Evolutionary conservation across 2,113 vertebrate species (phyloP).

Genomic region (Cnemophilus loriae): DNA sequence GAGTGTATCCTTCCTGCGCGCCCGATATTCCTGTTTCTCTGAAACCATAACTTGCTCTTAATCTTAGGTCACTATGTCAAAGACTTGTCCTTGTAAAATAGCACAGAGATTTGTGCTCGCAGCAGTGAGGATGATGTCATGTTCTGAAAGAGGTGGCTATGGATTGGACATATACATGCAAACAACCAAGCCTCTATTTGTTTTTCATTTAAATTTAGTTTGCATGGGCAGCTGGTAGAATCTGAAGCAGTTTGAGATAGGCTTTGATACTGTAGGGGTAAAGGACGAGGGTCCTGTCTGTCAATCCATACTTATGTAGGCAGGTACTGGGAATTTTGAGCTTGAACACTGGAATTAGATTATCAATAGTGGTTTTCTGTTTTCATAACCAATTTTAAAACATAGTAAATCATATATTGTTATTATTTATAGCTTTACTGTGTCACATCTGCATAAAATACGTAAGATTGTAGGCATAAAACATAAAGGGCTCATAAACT

Average conservation of each 20-base stretch:
- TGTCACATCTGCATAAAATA: background rate
- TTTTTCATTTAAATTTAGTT: constrained; percentile 63
- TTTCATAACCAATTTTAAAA: background rate
- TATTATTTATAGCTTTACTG: background rate
- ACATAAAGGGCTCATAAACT: background rate
- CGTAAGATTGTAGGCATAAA: accelerated
- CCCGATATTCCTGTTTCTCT: background rate
- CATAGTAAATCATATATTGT: background rate
- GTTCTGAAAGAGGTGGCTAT: constrained; percentile 16
- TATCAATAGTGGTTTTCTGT: background rate
- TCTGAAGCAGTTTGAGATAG: constrained; percentile 32
- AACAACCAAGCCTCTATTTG: constrained; percentile 52
- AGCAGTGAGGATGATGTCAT: constrained; percentile 4
- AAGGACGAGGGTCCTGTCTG: background rate
- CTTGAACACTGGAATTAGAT: background rate
- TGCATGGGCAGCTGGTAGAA: constrained; percentile 58
- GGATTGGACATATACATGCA: constrained; percentile 39
- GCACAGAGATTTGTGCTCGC: constrained; percentile 5
- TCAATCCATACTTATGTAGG: background rate
- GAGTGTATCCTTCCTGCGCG: background rate
- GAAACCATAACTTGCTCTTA: background rate
- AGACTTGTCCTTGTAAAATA: background rate
- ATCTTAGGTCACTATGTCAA: background rate
- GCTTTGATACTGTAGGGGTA: background rate
- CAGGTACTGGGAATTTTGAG: background rate